A percentile compares a stretch with the other conserved stretches of the same genome.
Evolutionary conservation across 2,113 vertebrate genomes (phyloP).

Genomic region (Pitta sordida): DNA sequence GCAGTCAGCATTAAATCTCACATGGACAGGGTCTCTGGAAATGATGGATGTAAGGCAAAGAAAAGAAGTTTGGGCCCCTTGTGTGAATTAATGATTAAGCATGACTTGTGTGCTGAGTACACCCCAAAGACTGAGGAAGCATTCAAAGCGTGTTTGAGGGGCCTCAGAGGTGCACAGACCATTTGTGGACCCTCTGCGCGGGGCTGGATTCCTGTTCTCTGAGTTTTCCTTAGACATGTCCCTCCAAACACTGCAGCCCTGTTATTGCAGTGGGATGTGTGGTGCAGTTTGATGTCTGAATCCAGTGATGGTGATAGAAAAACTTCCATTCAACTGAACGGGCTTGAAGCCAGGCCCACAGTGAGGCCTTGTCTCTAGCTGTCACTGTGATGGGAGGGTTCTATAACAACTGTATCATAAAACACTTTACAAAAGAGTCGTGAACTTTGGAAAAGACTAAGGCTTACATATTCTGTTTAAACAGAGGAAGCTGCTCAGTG

Average conservation of each 20-base stretch:
- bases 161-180: background rate
- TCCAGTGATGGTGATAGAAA: background rate
- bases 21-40: background rate
- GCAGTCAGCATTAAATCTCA: background rate
- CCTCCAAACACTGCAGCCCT: background rate
- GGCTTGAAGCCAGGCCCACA: slow-evolving; percentile 39
- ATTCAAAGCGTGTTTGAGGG: background rate
- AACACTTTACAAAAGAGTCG: slow-evolving; percentile 58
- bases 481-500: slow-evolving; percentile 56
- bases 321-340: background rate
- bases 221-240: background rate
- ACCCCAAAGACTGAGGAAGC: background rate
- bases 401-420: slow-evolving; percentile 61
- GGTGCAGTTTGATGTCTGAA: background rate
- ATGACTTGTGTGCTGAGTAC: background rate
- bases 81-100: background rate
- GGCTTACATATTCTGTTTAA: slow-evolving; percentile 51
- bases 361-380: slow-evolving; percentile 31
- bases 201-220: background rate
- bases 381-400: slow-evolving; percentile 19
- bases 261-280: background rate
- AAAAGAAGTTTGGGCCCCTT: background rate
- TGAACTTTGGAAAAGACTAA: slow-evolving; percentile 34
- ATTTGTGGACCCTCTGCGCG: background rate
- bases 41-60: background rate